phyloP scores from a whole-genome alignment of 2,797 vertebrate genomes.

The Melanotaenia boesemani region DNA sequence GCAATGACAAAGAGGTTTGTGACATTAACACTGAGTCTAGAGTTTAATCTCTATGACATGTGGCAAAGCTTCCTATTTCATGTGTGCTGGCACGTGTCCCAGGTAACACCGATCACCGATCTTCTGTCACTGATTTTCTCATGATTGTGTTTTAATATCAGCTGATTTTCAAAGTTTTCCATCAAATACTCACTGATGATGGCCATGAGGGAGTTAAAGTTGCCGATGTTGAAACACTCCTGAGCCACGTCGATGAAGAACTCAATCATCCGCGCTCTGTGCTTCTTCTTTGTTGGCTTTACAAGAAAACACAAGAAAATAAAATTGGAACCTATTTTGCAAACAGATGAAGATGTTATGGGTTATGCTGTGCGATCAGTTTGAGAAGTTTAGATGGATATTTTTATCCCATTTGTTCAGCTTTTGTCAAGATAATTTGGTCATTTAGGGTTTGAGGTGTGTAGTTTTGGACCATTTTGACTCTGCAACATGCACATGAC shows the following conservation, averaged over 20 bases:
- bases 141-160: background rate
- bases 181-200: constrained; percentile 91
- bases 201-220: constrained; percentile 97
- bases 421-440: background rate
- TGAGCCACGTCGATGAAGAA: constrained; percentile 96
- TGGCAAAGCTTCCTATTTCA: background rate
- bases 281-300: constrained; percentile 95
- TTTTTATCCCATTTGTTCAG: background rate
- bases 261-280: constrained; percentile 92
- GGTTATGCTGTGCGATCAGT: background rate
- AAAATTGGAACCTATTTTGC: background rate
- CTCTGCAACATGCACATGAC: background rate
- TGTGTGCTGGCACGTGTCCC: background rate
- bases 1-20: background rate
- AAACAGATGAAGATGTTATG: background rate
- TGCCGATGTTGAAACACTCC: constrained; percentile 97
- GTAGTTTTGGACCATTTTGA: background rate
- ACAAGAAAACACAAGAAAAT: constrained; percentile 19
- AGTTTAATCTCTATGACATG: background rate
- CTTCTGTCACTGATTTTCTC: background rate
- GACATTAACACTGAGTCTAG: background rate
- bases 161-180: background rate
- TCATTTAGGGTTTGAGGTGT: background rate
- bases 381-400: background rate
- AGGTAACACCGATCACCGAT: background rate